Evolutionary conservation across 2,797 vertebrate species (phyloP), one percentile per base, ranked within the genome.

Genomic region (Buphagus erythrorhynchus): DNA sequence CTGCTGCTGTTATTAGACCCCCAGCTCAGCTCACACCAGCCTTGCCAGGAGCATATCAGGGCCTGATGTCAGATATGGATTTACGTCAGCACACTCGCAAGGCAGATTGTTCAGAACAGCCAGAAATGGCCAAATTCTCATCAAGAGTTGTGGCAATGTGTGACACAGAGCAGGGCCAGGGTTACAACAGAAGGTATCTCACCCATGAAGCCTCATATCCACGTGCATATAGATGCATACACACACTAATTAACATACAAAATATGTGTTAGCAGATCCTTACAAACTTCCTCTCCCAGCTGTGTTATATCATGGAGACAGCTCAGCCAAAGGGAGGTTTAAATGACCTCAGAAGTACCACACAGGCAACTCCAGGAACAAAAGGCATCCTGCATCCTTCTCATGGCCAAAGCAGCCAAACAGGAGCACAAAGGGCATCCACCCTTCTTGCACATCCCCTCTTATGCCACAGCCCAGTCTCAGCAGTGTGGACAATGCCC

Each of bases 1-100:
- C 58, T 68, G 79, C 61, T 93, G 85, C 90, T 80, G 87, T 88
- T 90, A 95, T 97, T 20, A 88, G 82, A 54, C 79, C 87, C 61
- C 59, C 75, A 58, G 86, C 61, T 38, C 13, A 1, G 48, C 85
- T 88, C 75, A 49, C 8, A 55, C 7, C 85, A 63, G 74, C 67
- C 52, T 28, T 49, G 74, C 74, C 89, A 79, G 74, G 71, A 87
- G 81, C 21, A 0, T 9, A 65, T 61, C 71, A 11, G 74, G 66
- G 89, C 54, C 87, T 0, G 87, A 90, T 95, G 94, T 31, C 45
- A 93, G 95, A 95, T 95, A 95, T 0, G 85, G 87, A 91, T 95
- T 95, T 88, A 88, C 90, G 87, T 95, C 95, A 97, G 82, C 3
- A 4, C 11, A 0, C 46, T 25, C 1, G 1, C 19, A 4, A 58